Evolutionary conservation across 2,888 invertebrate species (phyloP).

Genomic region (Catocala fraxini): DNA sequence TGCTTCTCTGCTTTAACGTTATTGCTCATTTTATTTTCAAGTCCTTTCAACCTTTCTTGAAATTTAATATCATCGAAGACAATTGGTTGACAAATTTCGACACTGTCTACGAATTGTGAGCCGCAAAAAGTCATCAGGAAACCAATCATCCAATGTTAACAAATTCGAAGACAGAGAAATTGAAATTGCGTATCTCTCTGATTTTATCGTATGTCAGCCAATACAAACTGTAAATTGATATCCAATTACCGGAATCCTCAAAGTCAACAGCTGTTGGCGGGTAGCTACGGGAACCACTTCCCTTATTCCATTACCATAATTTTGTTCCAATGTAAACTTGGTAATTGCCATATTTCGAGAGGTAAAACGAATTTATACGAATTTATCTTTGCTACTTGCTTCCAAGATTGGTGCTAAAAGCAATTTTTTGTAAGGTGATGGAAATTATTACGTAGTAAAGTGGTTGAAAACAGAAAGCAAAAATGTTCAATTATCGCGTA

Average conservation of each 20-base stretch:
- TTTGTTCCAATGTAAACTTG: constrained; percentile 54
- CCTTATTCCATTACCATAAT: constrained; percentile 49
- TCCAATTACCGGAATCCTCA: constrained; percentile 33
- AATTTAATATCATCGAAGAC: no score
- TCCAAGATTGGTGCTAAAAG: constrained; percentile 34
- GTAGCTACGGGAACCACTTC: constrained; percentile 20
- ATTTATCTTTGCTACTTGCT: constrained; percentile 47
- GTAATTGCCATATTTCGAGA: constrained; percentile 51
- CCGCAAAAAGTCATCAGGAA: constrained; percentile 1
- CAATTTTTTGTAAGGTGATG: constrained; percentile 21
- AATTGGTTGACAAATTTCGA: no score
- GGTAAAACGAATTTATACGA: constrained; percentile 42
- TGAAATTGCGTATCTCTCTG: background rate
- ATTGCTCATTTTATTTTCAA: no score
- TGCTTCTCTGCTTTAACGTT: no score
- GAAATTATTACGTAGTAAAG: constrained; percentile 15
- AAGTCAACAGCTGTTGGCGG: constrained; percentile 22
- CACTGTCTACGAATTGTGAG: background rate
- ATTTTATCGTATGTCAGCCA: constrained; percentile 18
- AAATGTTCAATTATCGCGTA: constrained; percentile 3
- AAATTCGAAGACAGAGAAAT: constrained; percentile 8
- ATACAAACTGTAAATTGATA: constrained; percentile 38
- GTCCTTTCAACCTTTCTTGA: no score
- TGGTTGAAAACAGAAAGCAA: constrained; percentile 20
- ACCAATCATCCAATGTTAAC: constrained; percentile 5